Evolutionary conservation across 2,888 invertebrate genomes (phyloP).

Genomic region (Drosophila setosimentum): DNA sequence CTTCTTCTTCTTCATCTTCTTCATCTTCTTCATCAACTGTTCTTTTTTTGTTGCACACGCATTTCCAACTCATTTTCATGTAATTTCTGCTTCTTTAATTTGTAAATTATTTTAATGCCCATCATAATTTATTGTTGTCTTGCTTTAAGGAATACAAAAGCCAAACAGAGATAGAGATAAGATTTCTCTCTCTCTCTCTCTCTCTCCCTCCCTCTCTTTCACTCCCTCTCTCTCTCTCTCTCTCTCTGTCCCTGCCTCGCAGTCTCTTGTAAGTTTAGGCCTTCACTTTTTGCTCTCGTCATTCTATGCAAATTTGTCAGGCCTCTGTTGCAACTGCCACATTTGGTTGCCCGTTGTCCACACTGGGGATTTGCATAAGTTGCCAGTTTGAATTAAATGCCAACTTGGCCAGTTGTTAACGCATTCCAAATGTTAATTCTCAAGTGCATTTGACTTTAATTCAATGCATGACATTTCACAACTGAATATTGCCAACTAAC

Average conservation of each 20-base stretch:
- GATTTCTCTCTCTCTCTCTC: not conserved
- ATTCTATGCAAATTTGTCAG: conserved; percentile 71
- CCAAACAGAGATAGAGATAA: not conserved
- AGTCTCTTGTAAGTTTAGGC: not conserved
- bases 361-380: conserved; percentile 75
- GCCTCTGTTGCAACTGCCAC: conserved; percentile 47
- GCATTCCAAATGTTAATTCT: conserved; percentile 82
- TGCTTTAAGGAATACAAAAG: conserved; percentile 6
- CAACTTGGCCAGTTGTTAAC: conserved; percentile 74
- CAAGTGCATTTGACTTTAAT: conserved; percentile 78
- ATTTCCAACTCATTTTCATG: conserved; percentile 68
- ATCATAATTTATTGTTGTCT: conserved; percentile 67
- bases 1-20: conserved; percentile 9
- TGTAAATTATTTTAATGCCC: conserved; percentile 81
- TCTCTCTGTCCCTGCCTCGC: not conserved
- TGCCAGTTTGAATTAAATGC: conserved; percentile 76
- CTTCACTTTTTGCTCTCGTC: conserved; percentile 29
- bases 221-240: not conserved
- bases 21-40: conserved; percentile 28
- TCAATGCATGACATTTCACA: conserved; percentile 33
- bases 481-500: too few species aligned
- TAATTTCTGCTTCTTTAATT: conserved; percentile 78
- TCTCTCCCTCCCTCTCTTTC: not conserved
- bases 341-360: conserved; percentile 54
- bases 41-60: conserved; percentile 6